Percentiles rank a stretch among this genome's conserved stretches.
These are phyloP conservation scores for Lagopus muta DNA, from an alignment of 2,113 vertebrate genomes.

Conservation along the genomic window DNA sequence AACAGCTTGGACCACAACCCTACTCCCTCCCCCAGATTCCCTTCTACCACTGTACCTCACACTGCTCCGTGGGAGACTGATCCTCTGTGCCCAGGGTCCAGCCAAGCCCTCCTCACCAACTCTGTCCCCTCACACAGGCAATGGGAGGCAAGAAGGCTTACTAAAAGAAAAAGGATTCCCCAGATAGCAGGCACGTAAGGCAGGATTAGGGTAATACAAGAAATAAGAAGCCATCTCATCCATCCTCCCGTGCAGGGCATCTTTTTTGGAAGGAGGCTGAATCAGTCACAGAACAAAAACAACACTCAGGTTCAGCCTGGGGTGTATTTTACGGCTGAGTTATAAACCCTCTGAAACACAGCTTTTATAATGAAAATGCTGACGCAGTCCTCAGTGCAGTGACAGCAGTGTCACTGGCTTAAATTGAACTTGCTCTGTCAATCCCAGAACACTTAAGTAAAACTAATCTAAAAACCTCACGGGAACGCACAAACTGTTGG, in stretches of 20 bases:
- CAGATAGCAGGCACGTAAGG: background rate
- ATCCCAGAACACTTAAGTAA: conserved; percentile 27
- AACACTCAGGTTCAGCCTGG: background rate
- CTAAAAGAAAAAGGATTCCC: background rate
- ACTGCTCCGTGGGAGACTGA: rapidly evolving
- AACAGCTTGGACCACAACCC: background rate
- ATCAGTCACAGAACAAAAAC: background rate
- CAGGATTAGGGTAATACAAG: background rate
- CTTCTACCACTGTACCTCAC: background rate
- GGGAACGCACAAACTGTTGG: background rate
- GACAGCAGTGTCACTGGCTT: background rate
- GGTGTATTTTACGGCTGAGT: background rate
- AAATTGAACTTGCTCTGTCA: conserved; percentile 36
- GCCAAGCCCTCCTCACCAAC: background rate
- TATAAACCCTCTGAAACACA: conserved; percentile 12
- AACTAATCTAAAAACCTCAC: background rate
- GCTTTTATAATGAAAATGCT: conserved; percentile 29
- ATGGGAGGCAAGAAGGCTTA: background rate
- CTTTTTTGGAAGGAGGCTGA: background rate
- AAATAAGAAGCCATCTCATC: background rate
- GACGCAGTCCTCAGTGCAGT: background rate
- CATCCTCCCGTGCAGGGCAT: background rate
- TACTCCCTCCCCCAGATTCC: background rate
- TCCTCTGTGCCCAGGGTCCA: background rate
- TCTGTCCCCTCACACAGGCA: background rate